phyloP scores from a whole-genome alignment of 2,113 vertebrate genomes.

The Peromyscus polionotus region DNA sequence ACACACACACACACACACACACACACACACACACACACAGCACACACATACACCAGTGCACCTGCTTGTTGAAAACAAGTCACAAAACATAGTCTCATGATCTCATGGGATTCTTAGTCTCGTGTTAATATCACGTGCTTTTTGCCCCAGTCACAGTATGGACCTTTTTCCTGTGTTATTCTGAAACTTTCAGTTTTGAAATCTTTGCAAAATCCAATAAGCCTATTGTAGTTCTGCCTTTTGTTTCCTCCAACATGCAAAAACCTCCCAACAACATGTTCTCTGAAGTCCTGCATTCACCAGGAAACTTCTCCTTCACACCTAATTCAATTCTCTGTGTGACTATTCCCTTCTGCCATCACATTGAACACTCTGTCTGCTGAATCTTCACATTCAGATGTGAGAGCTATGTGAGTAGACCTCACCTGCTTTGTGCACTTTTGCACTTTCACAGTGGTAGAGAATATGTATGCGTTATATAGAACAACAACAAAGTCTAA shows the following conservation, averaged over 20 bases:
- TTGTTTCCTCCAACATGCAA: background rate
- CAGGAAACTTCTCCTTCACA: background rate
- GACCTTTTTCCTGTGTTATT: background rate
- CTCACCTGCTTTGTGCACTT: background rate
- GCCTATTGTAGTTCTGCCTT: background rate
- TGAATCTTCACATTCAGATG: background rate
- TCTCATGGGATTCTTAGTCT: background rate
- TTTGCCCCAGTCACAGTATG: background rate
- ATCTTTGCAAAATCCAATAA: background rate
- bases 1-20: background rate
- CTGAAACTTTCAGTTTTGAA: background rate
- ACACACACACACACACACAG: background rate
- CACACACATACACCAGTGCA: background rate
- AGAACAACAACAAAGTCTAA: background rate
- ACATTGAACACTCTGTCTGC: background rate
- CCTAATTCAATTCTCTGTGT: background rate
- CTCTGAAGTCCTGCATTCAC: background rate
- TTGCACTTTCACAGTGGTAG: background rate
- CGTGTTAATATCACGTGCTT: background rate
- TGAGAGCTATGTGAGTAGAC: background rate
- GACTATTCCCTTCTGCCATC: no score
- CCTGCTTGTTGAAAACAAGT: background rate
- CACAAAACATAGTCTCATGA: background rate
- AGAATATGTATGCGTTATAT: background rate
- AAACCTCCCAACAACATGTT: background rate